phyloP scores from a whole-genome alignment of 2,113 vertebrate species.

The Montifringilla adamsi region DNA sequence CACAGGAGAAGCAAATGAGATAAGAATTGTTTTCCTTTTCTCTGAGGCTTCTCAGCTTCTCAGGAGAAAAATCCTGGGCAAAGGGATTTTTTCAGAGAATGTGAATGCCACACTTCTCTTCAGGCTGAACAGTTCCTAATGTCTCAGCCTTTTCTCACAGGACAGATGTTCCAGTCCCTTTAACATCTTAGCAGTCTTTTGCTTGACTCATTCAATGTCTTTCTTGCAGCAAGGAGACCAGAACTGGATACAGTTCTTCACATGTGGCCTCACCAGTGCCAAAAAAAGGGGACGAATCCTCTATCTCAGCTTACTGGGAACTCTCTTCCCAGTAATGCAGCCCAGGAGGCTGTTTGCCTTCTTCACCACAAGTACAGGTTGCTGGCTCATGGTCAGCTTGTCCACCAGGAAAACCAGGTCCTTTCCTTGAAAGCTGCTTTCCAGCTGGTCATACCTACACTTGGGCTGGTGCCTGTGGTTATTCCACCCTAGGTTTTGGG shows the following conservation, averaged over 20 bases:
- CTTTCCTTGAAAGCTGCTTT: not conserved
- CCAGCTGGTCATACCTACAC: not conserved
- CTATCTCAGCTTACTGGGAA: accelerated
- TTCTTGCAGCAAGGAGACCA: not conserved
- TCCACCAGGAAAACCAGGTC: too few species aligned
- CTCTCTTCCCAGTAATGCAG: not conserved
- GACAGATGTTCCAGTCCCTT: not conserved
- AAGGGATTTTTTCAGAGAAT: too few species aligned
- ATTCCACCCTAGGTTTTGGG: not conserved
- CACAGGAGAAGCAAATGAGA: too few species aligned
- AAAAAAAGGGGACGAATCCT: not conserved
- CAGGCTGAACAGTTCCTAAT: not conserved
- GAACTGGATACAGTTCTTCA: not conserved
- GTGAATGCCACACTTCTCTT: not conserved
- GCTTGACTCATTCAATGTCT: not conserved
- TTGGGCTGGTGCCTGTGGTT: not conserved
- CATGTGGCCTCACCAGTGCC: not conserved
- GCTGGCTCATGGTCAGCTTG: not conserved
- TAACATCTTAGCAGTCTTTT: not conserved
- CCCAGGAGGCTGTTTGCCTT: not conserved
- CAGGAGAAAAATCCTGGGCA: too few species aligned
- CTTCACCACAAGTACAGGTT: accelerated
- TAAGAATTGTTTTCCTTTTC: too few species aligned
- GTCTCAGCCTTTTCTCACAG: not conserved
- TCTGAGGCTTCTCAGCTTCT: too few species aligned